phyloP scores from a whole-genome alignment of 2,797 vertebrate genomes.

The Luscinia megarhynchos region DNA sequence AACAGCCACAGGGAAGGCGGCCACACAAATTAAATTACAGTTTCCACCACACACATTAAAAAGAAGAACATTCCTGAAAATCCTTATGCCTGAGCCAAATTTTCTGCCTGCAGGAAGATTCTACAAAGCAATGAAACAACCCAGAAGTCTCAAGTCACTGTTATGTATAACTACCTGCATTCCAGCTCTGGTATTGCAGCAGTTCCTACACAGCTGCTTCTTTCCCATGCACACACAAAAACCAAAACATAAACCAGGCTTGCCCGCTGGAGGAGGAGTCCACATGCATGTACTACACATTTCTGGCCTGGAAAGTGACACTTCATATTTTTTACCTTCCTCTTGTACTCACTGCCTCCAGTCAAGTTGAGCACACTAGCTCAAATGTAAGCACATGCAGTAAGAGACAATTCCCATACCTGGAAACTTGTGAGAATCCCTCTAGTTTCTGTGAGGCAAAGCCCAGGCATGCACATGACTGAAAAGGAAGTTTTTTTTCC shows the following conservation, averaged over 20 bases:
- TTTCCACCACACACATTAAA: background rate
- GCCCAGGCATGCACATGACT: background rate
- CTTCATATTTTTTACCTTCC: background rate
- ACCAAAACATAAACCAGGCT: background rate
- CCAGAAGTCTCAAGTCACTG: background rate
- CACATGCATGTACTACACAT: rapidly evolving
- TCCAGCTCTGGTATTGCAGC: background rate
- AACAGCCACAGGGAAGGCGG: background rate
- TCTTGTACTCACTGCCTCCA: background rate
- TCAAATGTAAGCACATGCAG: background rate
- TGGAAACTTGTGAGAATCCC: background rate
- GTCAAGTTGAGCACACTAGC: background rate
- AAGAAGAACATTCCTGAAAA: background rate
- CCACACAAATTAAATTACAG: background rate
- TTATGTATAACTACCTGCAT: background rate
- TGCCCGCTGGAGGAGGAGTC: background rate
- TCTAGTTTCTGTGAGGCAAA: background rate
- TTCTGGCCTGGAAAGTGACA: background rate
- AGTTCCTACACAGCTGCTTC: background rate
- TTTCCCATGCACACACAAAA: background rate
- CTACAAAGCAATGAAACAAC: background rate
- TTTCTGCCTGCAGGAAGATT: background rate
- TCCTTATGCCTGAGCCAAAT: background rate
- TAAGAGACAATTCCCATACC: background rate
- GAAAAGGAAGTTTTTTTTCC: background rate